Conservation (phyloP, 2,113 vertebrate genomes). For the Galemys pyrenaicus region DNA sequence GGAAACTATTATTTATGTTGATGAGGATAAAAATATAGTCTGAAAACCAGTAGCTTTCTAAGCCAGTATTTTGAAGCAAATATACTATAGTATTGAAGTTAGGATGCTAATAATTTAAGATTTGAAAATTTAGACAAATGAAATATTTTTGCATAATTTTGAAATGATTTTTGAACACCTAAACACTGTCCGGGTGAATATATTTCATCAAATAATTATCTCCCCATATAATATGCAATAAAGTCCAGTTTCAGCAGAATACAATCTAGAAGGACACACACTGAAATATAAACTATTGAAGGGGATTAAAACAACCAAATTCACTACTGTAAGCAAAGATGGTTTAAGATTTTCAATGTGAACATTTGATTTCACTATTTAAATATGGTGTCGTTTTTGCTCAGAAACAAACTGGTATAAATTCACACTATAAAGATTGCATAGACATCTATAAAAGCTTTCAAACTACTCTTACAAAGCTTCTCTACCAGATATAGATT, state of each 20-base stretch:
- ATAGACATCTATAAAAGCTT: constrained; percentile 63
- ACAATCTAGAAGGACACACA: not conserved
- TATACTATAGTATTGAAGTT: not conserved
- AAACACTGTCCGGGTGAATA: not conserved
- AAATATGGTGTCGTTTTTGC: not conserved
- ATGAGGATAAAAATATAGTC: not conserved
- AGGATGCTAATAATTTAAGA: constrained; percentile 6
- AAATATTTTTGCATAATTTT: not conserved
- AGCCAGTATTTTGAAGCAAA: not conserved
- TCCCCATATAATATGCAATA: constrained; percentile 25
- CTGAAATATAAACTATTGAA: not conserved
- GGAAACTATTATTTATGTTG: not conserved
- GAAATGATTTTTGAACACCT: not conserved
- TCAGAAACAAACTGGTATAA: constrained; percentile 20
- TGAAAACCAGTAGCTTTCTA: not conserved
- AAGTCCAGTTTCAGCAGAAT: not conserved
- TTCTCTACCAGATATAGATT: constrained; percentile 67
- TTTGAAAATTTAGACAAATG: not conserved
- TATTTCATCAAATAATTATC: not conserved
- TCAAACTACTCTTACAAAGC: constrained; percentile 75
- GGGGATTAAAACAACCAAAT: not conserved
- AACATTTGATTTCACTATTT: not conserved
- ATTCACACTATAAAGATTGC: constrained; percentile 64
- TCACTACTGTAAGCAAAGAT: not conserved
- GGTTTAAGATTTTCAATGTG: not conserved